Percentiles rank a stretch among this genome's conserved stretches.
phyloP scores from a whole-genome alignment of 1,140 invertebrate species.

The Papilio aristodemus region DNA sequence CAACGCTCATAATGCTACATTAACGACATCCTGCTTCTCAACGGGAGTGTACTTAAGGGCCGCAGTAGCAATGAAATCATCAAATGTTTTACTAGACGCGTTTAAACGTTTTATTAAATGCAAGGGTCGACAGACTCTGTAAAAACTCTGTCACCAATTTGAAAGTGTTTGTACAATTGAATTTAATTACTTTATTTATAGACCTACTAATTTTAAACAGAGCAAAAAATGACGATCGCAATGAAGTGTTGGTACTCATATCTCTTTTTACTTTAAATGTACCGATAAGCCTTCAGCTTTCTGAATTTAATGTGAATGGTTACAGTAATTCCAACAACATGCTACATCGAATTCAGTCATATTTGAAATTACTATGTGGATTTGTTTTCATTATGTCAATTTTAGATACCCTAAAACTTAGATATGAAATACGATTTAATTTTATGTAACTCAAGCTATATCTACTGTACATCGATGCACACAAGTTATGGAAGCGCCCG shows the following conservation, averaged over 20 bases:
- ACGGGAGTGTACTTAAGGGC: conserved; percentile 21
- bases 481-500: background rate
- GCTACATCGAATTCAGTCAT: no score
- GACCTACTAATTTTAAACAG: no score
- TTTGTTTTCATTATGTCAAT: no score
- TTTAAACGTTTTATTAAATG: background rate
- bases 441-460: background rate
- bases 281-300: no score
- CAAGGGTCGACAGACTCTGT: background rate
- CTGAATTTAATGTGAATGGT: no score
- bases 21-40: conserved; percentile 24
- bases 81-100: background rate
- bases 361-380: no score
- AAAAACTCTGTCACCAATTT: background rate
- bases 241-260: no score
- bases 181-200: background rate
- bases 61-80: conserved; percentile 8
- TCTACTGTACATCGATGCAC: background rate
- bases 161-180: background rate
- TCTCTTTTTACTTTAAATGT: no score
- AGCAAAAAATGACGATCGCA: no score
- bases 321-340: no score
- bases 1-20: conserved; percentile 18
- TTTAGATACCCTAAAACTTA: no score
- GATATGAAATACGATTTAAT: no score